Conservation (phyloP, 2,888 invertebrate species). For the Hemistola chrysoprasaria region DNA sequence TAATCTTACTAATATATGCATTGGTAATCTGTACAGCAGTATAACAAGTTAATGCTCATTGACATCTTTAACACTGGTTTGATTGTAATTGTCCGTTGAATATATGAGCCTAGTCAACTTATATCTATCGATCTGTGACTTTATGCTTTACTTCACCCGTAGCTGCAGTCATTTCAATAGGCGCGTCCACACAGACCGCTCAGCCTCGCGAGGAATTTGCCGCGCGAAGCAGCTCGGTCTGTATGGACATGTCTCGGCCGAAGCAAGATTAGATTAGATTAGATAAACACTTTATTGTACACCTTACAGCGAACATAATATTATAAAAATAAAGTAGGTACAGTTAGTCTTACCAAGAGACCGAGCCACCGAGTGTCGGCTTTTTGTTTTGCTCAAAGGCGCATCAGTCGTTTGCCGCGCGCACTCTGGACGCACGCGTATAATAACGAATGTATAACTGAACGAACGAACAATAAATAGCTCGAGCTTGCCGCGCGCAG, state of each 20-base stretch:
- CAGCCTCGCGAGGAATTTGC: slow-evolving; percentile 9
- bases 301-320: no score
- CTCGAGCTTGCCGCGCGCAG: slow-evolving; percentile 18
- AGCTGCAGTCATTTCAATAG: slow-evolving; percentile 35
- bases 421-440: slow-evolving; percentile 23
- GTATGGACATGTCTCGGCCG: slow-evolving; percentile 18
- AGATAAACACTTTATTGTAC: no score
- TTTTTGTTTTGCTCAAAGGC: slow-evolving; percentile 29
- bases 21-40: slow-evolving; percentile 15
- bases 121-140: slow-evolving; percentile 54
- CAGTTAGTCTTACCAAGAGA: slow-evolving; percentile 16
- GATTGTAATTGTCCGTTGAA: slow-evolving; percentile 25
- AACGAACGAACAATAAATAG: slow-evolving; percentile 9
- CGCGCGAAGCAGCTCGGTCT: slow-evolving; percentile 14
- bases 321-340: no score
- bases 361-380: slow-evolving; percentile 23
- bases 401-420: slow-evolving; percentile 28
- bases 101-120: slow-evolving; percentile 33
- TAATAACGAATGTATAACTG: slow-evolving; percentile 17
- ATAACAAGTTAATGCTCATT: no score
- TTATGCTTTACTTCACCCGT: slow-evolving; percentile 48
- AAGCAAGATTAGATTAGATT: no score
- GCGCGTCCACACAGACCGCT: slow-evolving; percentile 10
- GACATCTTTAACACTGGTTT: slow-evolving; percentile 23
- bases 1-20: slow-evolving; percentile 49